Conservation (phyloP, 2,888 invertebrate genomes). For the Lycaena phlaeas region DNA sequence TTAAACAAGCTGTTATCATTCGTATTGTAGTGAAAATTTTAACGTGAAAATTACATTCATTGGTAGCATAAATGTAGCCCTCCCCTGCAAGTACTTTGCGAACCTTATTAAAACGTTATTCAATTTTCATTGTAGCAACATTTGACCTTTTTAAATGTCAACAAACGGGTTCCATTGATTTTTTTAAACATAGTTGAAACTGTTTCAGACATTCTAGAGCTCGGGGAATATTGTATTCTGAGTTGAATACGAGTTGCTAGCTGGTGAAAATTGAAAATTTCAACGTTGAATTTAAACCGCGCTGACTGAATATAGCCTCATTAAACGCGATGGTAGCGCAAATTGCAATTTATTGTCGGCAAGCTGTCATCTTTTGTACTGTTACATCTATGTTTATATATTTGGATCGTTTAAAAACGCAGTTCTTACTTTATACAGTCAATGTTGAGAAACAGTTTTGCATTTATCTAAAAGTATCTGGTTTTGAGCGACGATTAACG, state of each 20-base stretch:
- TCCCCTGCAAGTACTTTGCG: too few species aligned
- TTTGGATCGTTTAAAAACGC: not conserved
- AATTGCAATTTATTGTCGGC: slow-evolving; percentile 33
- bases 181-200: slow-evolving; percentile 4
- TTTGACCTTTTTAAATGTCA: too few species aligned
- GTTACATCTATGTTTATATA: not conserved
- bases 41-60: too few species aligned
- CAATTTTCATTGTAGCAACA: too few species aligned
- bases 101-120: too few species aligned
- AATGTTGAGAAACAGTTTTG: not conserved
- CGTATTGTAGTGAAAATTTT: too few species aligned
- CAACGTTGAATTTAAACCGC: slow-evolving; percentile 30
- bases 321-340: slow-evolving; percentile 31
- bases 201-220: slow-evolving; percentile 5
- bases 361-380: slow-evolving; percentile 15
- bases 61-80: too few species aligned
- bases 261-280: slow-evolving; percentile 28
- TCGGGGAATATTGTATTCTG: slow-evolving; percentile 15
- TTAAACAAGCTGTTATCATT: too few species aligned
- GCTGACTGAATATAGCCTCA: slow-evolving; percentile 34
- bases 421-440: not conserved
- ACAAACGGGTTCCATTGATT: too few species aligned
- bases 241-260: slow-evolving; percentile 13
- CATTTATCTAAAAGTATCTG: not conserved
- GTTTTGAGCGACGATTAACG: too few species aligned